Percentiles rank a stretch among this genome's conserved stretches.
phyloP scores from a whole-genome alignment of 2,113 vertebrate species.

The Chaenogobius annularis region DNA sequence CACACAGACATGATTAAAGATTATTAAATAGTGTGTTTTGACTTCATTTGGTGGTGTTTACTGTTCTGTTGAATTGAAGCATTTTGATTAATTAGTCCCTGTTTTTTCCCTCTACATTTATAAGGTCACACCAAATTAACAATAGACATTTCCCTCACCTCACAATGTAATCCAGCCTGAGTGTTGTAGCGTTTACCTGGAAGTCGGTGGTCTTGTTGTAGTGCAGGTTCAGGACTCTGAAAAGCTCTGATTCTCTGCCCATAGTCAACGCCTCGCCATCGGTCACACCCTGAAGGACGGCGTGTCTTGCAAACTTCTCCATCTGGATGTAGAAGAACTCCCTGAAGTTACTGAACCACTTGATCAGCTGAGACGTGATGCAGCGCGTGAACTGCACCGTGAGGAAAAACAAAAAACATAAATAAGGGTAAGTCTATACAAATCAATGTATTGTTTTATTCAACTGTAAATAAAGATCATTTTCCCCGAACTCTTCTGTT shows the following conservation, averaged over 20 bases:
- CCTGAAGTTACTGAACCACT: constrained; percentile 97
- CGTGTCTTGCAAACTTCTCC: constrained; percentile 89
- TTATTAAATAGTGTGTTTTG: background rate
- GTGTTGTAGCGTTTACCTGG: constrained; percentile 75
- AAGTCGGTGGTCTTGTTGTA: constrained; percentile 92
- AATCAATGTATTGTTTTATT: background rate
- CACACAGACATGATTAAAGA: background rate
- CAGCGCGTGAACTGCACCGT: constrained; percentile 86
- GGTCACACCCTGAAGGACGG: constrained; percentile 74
- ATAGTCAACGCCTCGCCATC: constrained; percentile 75
- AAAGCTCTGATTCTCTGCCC: constrained; percentile 86
- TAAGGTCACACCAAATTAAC: background rate
- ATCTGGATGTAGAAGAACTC: constrained; percentile 97
- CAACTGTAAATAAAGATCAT: background rate
- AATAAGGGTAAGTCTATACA: constrained; percentile 34
- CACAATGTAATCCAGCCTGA: background rate
- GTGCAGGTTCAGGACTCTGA: constrained; percentile 85
- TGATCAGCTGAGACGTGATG: constrained; percentile 92
- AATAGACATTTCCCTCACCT: background rate
- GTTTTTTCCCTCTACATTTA: no score
- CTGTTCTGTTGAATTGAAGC: background rate
- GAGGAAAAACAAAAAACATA: background rate
- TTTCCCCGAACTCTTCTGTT: constrained; percentile 6
- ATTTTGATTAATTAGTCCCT: background rate
- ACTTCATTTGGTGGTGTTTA: background rate